Evolutionary conservation across 2,797 vertebrate genomes (phyloP).

Genomic region (Cuniculus paca): DNA sequence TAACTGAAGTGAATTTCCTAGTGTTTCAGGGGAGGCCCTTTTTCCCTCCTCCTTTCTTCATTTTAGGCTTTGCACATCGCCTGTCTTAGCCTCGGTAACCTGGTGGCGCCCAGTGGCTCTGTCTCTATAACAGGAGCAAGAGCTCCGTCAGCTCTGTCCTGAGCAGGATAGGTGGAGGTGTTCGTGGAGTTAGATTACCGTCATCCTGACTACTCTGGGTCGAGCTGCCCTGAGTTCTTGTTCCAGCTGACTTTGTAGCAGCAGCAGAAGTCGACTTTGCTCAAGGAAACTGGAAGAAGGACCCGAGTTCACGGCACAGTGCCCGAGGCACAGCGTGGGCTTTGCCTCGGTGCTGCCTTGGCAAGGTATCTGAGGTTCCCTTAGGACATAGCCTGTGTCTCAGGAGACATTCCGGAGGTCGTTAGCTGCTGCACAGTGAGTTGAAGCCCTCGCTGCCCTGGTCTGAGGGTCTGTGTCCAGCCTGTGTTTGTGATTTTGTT

Average conservation of each 20-base stretch:
- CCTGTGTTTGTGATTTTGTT: background rate
- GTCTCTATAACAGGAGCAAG: constrained; percentile 72
- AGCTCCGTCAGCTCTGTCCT: constrained; percentile 82
- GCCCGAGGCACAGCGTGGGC: background rate
- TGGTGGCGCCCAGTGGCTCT: constrained; percentile 66
- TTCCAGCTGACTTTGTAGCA: constrained; percentile 1
- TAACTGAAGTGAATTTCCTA: constrained; percentile 38
- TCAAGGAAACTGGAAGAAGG: background rate
- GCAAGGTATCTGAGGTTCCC: background rate
- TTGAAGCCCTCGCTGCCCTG: background rate
- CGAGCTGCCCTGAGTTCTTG: constrained; percentile 29
- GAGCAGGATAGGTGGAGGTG: constrained; percentile 60
- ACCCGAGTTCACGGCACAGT: background rate
- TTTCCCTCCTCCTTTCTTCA: background rate
- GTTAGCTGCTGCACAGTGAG: background rate
- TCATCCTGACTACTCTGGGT: constrained; percentile 27
- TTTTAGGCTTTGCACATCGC: constrained; percentile 40
- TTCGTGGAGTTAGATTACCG: constrained; percentile 56
- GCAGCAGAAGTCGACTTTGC: constrained; percentile 45
- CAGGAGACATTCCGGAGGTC: background rate
- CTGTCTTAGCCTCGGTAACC: constrained; percentile 82
- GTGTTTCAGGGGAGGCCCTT: constrained; percentile 42
- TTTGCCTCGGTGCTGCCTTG: rapidly evolving
- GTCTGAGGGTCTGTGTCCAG: background rate
- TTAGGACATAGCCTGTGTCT: background rate